Base-by-base conservation (phyloP, 2,888 invertebrate genomes). In the Spisula subtruncata region DNA sequence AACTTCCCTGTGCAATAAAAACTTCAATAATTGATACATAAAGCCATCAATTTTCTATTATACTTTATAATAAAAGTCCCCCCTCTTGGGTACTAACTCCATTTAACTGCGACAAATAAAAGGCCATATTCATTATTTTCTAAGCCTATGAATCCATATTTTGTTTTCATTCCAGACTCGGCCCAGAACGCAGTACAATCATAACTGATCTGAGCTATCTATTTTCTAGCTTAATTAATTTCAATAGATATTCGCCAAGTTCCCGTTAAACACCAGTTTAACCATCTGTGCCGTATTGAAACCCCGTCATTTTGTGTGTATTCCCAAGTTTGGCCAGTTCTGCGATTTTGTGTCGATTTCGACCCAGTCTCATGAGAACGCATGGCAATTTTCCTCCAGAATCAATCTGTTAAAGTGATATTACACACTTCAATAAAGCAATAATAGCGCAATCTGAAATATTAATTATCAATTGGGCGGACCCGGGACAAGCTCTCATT, bases 381-480 rank as follows among this genome's bases (percentile, higher is more conserved):
- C 86, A 80, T 80, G 88, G 88, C 88, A 90, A 91, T 92, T 91
- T 90, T 91, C 90, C 88, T 83, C 35, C 86, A 84, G 88, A 92
- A 92, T 89, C 92, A 92, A 92, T 92, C 92, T 92, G 92, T 92
- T 91, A 90, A 91, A 92, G 91, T 91, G 91, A 92, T 92, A 92
- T 92, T 91, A 92, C 92, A 92, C 92, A 92, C 92, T 92, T 87
- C 90, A 92, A 90, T 91, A 90, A 90, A 86, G 92, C 91, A 91
- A 91, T 92, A 92, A 92, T 91, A 92, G 91, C 91, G 92, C 92
- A 90, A 92, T 92, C 92, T 92, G 90, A 91, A 92, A 92, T 90
- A 92, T 92, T 92, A 92, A 92, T 92, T 92, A 92, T 90, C 92
- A 90, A 90, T 92, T 85, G 85, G 86, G 81, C 90, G 86, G 89